phyloP scores from a whole-genome alignment of 1,140 invertebrate species.

The Lethocerus indicus region DNA sequence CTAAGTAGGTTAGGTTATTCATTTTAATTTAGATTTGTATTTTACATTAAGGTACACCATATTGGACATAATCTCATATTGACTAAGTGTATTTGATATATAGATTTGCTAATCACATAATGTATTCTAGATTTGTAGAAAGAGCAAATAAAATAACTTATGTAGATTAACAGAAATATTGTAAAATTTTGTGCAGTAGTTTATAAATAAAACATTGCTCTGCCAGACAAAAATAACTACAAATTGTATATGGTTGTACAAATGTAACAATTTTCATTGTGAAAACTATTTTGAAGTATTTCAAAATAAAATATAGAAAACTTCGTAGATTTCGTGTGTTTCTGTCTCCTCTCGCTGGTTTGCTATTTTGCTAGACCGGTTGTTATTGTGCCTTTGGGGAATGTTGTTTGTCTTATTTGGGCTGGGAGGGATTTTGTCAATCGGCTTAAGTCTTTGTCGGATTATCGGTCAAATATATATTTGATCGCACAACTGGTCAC shows the following conservation, averaged over 20 bases:
- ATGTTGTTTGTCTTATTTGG: no score
- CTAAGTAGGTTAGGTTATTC: slow-evolving; percentile 7
- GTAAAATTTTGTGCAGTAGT: slow-evolving; percentile 18
- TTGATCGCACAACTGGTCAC: no score
- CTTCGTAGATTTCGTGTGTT: no score
- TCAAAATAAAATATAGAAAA: slow-evolving; percentile 17
- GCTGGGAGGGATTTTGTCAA: no score
- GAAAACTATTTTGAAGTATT: slow-evolving; percentile 19
- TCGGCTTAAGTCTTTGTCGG: no score
- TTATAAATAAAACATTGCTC: slow-evolving; percentile 11
- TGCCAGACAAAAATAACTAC: slow-evolving; percentile 16
- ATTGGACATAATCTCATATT: slow-evolving; percentile 9
- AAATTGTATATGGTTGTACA: slow-evolving; percentile 20
- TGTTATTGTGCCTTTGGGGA: no score
- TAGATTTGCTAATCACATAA: slow-evolving; percentile 5
- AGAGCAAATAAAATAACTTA: not conserved
- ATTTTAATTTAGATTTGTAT: slow-evolving; percentile 5
- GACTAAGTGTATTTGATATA: slow-evolving; percentile 4
- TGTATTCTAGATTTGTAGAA: slow-evolving; percentile 9
- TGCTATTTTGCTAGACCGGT: no score
- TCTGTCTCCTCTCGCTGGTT: no score
- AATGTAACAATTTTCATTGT: slow-evolving; percentile 19
- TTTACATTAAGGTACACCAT: slow-evolving; percentile 8
- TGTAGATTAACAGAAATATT: slow-evolving; percentile 1
- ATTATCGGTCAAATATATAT: no score